phyloP scores from a whole-genome alignment of 1,140 invertebrate species.

The Drosophila mojavensis region DNA sequence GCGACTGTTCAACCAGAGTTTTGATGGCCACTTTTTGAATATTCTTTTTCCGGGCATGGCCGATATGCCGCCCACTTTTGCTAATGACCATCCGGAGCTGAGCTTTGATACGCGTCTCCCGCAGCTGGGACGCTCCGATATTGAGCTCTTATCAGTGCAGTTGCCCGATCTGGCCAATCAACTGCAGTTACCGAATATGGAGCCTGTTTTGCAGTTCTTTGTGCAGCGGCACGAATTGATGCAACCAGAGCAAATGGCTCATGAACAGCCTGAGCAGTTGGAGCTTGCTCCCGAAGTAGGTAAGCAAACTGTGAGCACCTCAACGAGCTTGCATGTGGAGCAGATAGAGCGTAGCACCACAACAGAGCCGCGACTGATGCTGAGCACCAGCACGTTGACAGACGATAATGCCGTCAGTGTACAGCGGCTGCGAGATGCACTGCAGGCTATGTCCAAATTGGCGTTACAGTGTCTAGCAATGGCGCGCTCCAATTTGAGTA shows the following conservation, averaged over 20 bases:
- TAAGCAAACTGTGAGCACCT: conserved; percentile 51
- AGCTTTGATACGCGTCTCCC: conserved; percentile 91
- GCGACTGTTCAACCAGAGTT: conserved; percentile 89
- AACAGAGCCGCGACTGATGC: conserved; percentile 64
- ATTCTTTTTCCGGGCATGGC: conserved; percentile 94
- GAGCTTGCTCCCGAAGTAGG: conserved; percentile 58
- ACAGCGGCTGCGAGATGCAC: conserved; percentile 84
- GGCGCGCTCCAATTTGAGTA: conserved; percentile 87
- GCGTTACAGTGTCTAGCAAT: conserved; percentile 85
- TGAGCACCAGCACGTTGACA: conserved; percentile 69
- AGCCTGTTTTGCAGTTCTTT: conserved; percentile 90
- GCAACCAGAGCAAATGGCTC: neutral
- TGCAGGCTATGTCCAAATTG: conserved; percentile 84
- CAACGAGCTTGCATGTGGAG: conserved; percentile 49
- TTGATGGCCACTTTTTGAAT: conserved; percentile 94
- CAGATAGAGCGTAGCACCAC: conserved; percentile 59
- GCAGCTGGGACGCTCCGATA: conserved; percentile 88
- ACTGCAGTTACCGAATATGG: conserved; percentile 86
- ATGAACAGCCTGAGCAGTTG: conserved; percentile 68
- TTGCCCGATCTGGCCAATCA: conserved; percentile 87
- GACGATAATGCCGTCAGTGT: conserved; percentile 73
- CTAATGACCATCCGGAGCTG: conserved; percentile 89
- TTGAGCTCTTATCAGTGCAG: conserved; percentile 87
- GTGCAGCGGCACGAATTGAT: conserved; percentile 75
- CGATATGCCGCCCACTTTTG: conserved; percentile 93